Percentiles rank a stretch among this genome's conserved stretches.
Evolutionary conservation across 2,797 vertebrate species (phyloP).

Genomic region (Mallotus villosus): DNA sequence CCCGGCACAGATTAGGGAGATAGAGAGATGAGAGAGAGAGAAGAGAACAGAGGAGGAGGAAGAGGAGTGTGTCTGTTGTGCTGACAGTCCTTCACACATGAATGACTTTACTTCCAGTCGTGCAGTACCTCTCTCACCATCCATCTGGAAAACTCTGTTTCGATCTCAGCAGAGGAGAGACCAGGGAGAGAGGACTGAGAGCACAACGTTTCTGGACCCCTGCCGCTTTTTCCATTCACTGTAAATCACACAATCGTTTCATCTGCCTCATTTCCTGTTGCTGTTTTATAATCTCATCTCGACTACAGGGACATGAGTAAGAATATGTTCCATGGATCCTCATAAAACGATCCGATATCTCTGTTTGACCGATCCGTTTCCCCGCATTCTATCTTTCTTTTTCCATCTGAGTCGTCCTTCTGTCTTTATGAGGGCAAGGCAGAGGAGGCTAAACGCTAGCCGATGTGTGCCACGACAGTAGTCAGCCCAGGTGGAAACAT

Average conservation of each 20-base stretch:
- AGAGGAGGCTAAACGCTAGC: conserved; percentile 15
- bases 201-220: not conserved
- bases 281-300: conserved; percentile 1
- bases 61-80: conserved; percentile 22
- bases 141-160: conserved; percentile 45
- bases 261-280: not conserved
- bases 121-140: not conserved
- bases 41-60: conserved; percentile 12
- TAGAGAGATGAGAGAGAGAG: conserved; percentile 16
- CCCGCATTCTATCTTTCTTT: not conserved
- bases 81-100: conserved; percentile 27
- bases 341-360: not conserved
- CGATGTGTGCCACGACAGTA: conserved; percentile 27
- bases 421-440: conserved; percentile 11
- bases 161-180: not conserved
- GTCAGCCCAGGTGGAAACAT: conserved; percentile 57
- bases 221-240: not conserved
- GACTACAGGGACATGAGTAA: not conserved
- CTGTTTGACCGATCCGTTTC: not conserved
- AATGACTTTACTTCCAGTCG: conserved; percentile 19
- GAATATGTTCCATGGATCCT: not conserved
- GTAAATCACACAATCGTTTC: conserved; percentile 15
- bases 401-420: conserved; percentile 3
- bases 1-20: conserved; percentile 37
- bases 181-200: not conserved